Percentiles rank a stretch among this genome's conserved stretches.
phyloP scores from a whole-genome alignment of 2,888 invertebrate species.

The Agriotes lineatus region DNA sequence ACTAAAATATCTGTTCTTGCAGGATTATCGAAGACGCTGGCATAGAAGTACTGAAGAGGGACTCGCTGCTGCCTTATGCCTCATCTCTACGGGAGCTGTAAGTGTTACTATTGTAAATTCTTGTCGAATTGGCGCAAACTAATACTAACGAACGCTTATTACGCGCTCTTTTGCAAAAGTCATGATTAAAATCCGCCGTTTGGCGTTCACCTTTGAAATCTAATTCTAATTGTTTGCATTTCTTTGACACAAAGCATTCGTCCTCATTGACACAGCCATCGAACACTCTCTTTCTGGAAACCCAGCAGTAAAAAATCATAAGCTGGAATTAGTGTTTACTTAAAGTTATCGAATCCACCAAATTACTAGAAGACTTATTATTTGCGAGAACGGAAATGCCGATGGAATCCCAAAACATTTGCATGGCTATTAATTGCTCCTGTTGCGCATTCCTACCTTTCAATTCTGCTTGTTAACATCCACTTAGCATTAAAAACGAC shows the following conservation, averaged over 20 bases:
- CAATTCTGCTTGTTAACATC: too few species aligned
- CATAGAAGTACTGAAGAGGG: conserved; percentile 61
- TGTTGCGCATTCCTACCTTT: too few species aligned
- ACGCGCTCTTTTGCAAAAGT: neutral
- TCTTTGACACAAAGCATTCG: neutral
- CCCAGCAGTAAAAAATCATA: neutral
- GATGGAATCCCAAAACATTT: too few species aligned
- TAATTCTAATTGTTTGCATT: neutral
- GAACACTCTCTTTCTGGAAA: neutral
- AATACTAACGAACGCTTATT: neutral
- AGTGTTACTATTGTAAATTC: conserved; percentile 51
- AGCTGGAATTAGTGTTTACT: neutral
- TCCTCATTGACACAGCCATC: neutral
- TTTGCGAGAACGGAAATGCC: too few species aligned
- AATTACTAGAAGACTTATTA: too few species aligned
- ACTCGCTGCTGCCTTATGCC: conserved; percentile 59
- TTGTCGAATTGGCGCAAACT: neutral
- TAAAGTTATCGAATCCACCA: too few species aligned
- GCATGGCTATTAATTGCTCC: too few species aligned
- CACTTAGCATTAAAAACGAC: too few species aligned
- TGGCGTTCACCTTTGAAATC: neutral
- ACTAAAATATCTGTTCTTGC: too few species aligned
- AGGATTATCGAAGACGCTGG: conserved; percentile 63
- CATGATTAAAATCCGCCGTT: neutral
- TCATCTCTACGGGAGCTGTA: conserved; percentile 61